Conservation (phyloP, 2,113 vertebrate genomes). For the Halcyon senegalensis region DNA sequence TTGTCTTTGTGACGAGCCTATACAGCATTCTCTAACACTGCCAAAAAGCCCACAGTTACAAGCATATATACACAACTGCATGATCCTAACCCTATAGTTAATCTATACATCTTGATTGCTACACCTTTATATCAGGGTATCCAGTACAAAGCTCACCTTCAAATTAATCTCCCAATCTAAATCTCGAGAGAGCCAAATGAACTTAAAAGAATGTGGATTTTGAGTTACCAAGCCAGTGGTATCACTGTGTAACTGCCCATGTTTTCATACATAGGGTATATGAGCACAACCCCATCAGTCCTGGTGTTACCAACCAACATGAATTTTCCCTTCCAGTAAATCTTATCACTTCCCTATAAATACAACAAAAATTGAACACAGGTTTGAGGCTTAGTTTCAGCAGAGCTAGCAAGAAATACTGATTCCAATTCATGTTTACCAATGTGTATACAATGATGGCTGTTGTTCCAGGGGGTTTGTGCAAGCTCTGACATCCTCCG, state of each 20-base stretch:
- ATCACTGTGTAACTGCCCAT: neutral
- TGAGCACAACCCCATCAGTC: neutral
- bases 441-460: neutral
- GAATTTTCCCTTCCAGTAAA: neutral
- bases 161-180: neutral
- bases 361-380: neutral
- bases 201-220: neutral
- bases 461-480: neutral
- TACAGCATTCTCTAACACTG: neutral
- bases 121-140: neutral
- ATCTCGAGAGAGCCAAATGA: neutral
- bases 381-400: neutral
- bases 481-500: neutral
- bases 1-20: neutral
- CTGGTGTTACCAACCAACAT: neutral
- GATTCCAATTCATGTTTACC: neutral
- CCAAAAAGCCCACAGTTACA: neutral
- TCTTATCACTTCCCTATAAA: neutral
- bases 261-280: neutral
- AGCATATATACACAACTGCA: fast-evolving
- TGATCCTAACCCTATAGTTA: neutral
- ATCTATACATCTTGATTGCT: neutral
- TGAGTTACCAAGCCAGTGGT: neutral
- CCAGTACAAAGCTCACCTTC: neutral
- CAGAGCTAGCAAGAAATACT: neutral